Base-by-base conservation (phyloP, 2,888 invertebrate genomes). In the Pherbina coryleti region DNA sequence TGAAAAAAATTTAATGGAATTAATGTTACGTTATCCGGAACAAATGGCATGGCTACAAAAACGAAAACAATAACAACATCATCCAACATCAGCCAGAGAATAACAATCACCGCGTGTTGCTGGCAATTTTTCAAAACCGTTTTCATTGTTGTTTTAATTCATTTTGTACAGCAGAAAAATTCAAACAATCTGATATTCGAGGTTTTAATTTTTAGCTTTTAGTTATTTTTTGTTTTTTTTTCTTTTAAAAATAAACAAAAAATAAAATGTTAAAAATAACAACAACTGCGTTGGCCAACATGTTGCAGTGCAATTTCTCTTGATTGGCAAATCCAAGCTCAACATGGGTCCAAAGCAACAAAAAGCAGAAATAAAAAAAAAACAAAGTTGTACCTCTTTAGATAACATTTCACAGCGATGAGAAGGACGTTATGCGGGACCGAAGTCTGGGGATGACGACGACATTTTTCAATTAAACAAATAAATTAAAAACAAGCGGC, bases 401-500 rank as follows among this genome's bases (percentile, higher is more conserved):
- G 37, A 17, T 34, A 34, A 37, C 17, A 49, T 57, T 28, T 53
- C 72, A 53, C 49, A 67, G 51, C 31, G 8, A 62, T 64, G 73
- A 69, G 69, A 75, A 73, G 75, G 49, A 78, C 73, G 75, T 66
- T 72, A 1, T 49, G 64, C 51, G 75, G 66, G 66, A 14, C 51
- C 70, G 69, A 55, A 17, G 44, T 79, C 78, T 62, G 70, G 75
- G 60, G 78, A 74, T 75, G 66, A 79, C 79, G 77, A 82, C 84
- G 83, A 84, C 84, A 87, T 85, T 88, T 88, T 88, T 86, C 87
- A 89, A 88, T 89, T 88, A 88, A 88, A 88, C 84, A 86, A 84
- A 88, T 84, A 85, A 85, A 86, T 86, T 83, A 82, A 80, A 78
- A 81, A 81, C 82, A 81, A 79, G 82, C 79, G 74, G 79, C 79